phyloP scores from a whole-genome alignment of 2,797 vertebrate species.

The Lagorchestes hirsutus region DNA sequence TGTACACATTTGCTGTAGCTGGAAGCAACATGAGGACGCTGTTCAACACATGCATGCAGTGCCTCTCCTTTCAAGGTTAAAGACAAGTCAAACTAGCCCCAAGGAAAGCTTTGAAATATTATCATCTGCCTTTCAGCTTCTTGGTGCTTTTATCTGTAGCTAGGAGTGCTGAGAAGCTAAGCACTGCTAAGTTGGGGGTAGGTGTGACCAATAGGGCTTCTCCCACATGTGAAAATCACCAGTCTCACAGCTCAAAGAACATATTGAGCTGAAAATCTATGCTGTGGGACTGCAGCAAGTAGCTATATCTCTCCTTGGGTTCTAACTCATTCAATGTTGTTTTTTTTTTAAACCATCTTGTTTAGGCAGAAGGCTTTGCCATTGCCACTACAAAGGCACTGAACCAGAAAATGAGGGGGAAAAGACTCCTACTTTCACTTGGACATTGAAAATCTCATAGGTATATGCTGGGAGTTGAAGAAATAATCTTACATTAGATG shows the following conservation, averaged over 20 bases:
- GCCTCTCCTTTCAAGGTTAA: conserved; percentile 39
- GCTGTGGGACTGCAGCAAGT: neutral
- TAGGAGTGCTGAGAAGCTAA: conserved; percentile 39
- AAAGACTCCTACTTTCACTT: neutral
- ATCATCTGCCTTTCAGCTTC: conserved; percentile 21
- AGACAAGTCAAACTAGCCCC: conserved; percentile 36
- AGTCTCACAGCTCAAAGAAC: neutral
- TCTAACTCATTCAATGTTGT: neutral
- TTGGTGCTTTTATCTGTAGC: conserved; percentile 15
- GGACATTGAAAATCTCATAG: neutral
- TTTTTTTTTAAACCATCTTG: neutral
- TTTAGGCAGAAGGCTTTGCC: neutral
- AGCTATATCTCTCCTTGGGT: neutral
- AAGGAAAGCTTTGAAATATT: conserved; percentile 38
- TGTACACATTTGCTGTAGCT: conserved; percentile 6
- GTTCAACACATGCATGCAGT: neutral
- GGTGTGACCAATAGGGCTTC: neutral
- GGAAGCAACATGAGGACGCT: neutral
- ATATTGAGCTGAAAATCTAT: neutral
- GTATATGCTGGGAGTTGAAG: neutral
- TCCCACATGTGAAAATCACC: neutral
- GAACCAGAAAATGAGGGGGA: neutral
- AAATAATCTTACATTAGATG: neutral
- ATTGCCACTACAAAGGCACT: neutral
- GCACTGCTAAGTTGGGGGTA: neutral